Evolutionary conservation across 2,888 invertebrate species (phyloP).

Genomic region (Phasia obesa): DNA sequence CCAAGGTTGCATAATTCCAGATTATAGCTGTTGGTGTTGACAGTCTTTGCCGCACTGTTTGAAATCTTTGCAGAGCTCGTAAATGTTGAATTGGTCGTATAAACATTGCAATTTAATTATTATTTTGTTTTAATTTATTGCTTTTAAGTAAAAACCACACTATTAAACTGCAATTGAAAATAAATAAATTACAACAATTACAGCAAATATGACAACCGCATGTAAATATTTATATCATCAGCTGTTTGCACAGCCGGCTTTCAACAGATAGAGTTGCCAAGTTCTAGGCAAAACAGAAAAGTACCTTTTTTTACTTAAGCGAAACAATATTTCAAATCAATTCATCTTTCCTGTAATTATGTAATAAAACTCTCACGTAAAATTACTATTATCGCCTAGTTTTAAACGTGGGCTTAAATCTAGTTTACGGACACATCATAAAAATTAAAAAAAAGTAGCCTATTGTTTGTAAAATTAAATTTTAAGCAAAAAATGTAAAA

Average conservation of each 20-base stretch:
- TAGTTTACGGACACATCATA: no score
- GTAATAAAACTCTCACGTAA: no score
- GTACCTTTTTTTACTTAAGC: no score
- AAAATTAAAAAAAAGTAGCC: no score
- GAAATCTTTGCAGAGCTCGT: constrained; percentile 40
- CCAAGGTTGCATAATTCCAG: constrained; percentile 55
- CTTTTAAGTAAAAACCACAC: background rate
- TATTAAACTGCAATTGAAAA: constrained; percentile 3
- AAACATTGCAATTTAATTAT: constrained; percentile 47
- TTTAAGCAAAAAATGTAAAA: no score
- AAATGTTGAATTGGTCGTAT: constrained; percentile 29
- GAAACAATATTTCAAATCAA: no score
- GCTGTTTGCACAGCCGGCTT: constrained; percentile 1
- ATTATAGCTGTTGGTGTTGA: background rate
- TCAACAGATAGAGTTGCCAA: background rate
- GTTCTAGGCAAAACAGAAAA: background rate
- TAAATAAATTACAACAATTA: background rate
- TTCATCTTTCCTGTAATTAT: no score
- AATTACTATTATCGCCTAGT: no score
- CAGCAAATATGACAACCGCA: no score
- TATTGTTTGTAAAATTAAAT: no score
- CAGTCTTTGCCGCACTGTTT: constrained; percentile 8
- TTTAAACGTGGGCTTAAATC: no score
- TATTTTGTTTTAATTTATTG: constrained; percentile 12
- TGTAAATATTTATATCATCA: background rate